Conservation (phyloP, 2,888 invertebrate genomes). For the Drosophila paucipuncta region DNA sequence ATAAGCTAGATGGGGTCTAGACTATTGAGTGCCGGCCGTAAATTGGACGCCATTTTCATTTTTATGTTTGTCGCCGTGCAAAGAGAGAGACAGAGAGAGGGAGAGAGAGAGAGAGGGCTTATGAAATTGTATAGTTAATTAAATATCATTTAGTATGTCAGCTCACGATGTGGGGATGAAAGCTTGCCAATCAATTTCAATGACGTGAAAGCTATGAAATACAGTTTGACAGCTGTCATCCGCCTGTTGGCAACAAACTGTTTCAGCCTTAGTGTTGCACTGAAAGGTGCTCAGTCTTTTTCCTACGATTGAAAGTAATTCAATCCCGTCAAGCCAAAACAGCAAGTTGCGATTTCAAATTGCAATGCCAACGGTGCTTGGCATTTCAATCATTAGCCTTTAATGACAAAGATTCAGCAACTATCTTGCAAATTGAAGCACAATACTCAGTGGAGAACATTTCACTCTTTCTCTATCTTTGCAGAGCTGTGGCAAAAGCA, state of each 20-base stretch:
- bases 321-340: not conserved
- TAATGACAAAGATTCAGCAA: not conserved
- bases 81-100: not conserved
- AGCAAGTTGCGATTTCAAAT: not conserved
- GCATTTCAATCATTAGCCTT: not conserved
- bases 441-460: not conserved
- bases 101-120: not conserved
- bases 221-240: not conserved
- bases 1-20: conserved; percentile 26
- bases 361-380: not conserved
- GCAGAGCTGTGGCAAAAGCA: not conserved
- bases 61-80: conserved; percentile 36
- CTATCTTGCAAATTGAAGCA: not conserved
- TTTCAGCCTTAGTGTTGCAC: not conserved
- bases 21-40: conserved; percentile 32
- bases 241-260: not conserved
- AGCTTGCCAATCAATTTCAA: not conserved
- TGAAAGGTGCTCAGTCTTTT: not conserved
- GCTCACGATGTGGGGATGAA: not conserved
- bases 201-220: not conserved
- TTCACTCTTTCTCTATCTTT: not conserved
- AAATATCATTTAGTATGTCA: conserved; percentile 35
- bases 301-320: not conserved
- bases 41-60: conserved; percentile 68
- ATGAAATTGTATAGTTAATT: conserved; percentile 54